Percentiles rank a stretch among this genome's conserved stretches.
These are phyloP conservation scores for Aricia artaxerxes DNA, from an alignment of 2,888 invertebrate species.

Conservation along the genomic window DNA sequence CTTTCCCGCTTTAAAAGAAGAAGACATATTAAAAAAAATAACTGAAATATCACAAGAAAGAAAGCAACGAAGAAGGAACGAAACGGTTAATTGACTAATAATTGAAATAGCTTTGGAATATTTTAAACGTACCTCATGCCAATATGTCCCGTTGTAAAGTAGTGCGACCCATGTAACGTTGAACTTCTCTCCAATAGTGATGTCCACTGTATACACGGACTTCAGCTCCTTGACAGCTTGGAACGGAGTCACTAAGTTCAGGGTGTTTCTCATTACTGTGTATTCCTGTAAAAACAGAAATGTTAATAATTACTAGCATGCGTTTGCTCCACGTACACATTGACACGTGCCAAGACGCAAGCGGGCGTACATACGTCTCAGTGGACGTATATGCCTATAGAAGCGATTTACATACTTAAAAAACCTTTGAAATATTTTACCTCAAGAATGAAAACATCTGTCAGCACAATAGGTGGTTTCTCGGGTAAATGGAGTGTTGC, in stretches of 20 bases:
- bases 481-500: slow-evolving; percentile 68
- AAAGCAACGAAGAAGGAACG: too few relatives aligned
- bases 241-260: slow-evolving; percentile 79
- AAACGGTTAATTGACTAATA: too few relatives aligned
- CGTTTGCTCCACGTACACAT: too few relatives aligned
- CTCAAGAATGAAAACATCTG: slow-evolving; percentile 70
- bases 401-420: too few relatives aligned
- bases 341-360: too few relatives aligned
- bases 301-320: background rate
- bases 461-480: slow-evolving; percentile 68
- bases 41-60: too few relatives aligned
- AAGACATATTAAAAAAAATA: too few relatives aligned
- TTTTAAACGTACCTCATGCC: slow-evolving; percentile 70
- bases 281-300: slow-evolving; percentile 55
- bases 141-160: slow-evolving; percentile 70
- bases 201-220: slow-evolving; percentile 73
- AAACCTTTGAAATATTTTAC: slow-evolving; percentile 46
- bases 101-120: background rate
- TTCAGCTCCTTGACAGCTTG: slow-evolving; percentile 69
- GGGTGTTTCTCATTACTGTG: slow-evolving; percentile 77
- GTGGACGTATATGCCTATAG: too few relatives aligned
- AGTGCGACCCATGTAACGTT: slow-evolving; percentile 72
- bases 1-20: too few relatives aligned
- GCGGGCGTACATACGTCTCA: too few relatives aligned
- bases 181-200: slow-evolving; percentile 66